phyloP scores from a whole-genome alignment of 2,113 vertebrate genomes.

The Prolemur simus region DNA sequence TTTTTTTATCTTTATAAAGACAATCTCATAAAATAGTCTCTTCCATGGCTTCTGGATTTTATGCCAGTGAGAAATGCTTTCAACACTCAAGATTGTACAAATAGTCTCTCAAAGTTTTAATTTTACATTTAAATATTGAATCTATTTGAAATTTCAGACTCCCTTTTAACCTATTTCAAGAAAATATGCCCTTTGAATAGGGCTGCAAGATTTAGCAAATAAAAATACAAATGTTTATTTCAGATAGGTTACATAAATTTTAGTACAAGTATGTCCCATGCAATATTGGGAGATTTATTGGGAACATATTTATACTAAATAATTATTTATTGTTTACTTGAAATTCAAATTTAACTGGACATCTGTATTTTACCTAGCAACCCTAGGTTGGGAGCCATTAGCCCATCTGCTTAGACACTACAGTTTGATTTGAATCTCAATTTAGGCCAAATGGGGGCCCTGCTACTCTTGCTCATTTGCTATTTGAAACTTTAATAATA shows the following conservation, averaged over 20 bases:
- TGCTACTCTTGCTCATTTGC: background rate
- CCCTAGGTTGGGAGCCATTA: background rate
- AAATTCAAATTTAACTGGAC: background rate
- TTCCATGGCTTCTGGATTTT: constrained; percentile 22
- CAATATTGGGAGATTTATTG: background rate
- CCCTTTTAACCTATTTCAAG: background rate
- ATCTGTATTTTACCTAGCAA: background rate
- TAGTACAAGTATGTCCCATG: background rate
- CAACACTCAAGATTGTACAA: constrained; percentile 3
- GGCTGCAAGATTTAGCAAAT: background rate
- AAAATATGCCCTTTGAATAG: constrained; percentile 3
- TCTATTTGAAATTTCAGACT: constrained; percentile 53
- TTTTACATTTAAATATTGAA: constrained; percentile 45
- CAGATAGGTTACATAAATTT: background rate
- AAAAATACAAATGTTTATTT: constrained; percentile 43
- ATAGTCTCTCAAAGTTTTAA: constrained; percentile 19
- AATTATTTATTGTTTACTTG: background rate
- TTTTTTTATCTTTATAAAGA: background rate
- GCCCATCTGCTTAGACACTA: background rate
- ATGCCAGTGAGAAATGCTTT: constrained; percentile 25
- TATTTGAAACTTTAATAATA: background rate
- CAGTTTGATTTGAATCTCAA: background rate
- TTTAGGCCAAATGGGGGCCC: background rate
- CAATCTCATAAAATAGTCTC: background rate
- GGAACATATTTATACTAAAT: background rate